These are phyloP conservation scores for Furnarius figulus DNA, from an alignment of 2,113 vertebrate species.

Conservation along the genomic window DNA sequence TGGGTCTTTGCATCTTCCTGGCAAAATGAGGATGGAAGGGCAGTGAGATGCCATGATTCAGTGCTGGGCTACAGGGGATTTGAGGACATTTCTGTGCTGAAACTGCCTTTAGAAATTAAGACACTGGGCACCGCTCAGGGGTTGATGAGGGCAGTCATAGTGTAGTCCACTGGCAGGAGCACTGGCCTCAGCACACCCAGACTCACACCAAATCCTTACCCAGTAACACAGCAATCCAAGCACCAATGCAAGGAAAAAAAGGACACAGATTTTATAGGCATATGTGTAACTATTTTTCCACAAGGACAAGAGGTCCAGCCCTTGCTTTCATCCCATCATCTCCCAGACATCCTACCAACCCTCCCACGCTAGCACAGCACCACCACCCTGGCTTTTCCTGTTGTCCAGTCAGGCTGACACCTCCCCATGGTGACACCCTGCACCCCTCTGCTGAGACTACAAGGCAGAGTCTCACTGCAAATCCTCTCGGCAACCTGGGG, in stretches of 20 bases:
- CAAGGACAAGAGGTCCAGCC: neutral
- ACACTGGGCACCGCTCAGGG: neutral
- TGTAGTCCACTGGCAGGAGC: neutral
- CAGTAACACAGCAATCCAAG: neutral
- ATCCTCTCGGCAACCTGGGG: accelerated
- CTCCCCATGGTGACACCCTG: neutral
- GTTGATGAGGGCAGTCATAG: neutral
- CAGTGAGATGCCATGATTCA: neutral
- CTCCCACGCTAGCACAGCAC: neutral
- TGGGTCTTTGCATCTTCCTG: accelerated
- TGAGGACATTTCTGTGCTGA: neutral
- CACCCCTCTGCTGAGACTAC: neutral
- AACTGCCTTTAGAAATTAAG: neutral
- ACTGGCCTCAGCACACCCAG: neutral
- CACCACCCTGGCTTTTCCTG: neutral
- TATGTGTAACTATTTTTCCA: neutral
- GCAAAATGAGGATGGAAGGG: neutral
- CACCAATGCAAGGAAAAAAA: neutral
- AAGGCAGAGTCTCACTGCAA: neutral
- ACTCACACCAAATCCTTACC: neutral
- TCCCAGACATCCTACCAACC: neutral
- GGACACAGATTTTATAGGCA: neutral
- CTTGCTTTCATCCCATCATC: neutral
- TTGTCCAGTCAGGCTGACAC: neutral
- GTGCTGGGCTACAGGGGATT: neutral